These are phyloP conservation scores for Pundamilia nyererei DNA, from an alignment of 2,113 vertebrate genomes.

Conservation along the genomic window DNA sequence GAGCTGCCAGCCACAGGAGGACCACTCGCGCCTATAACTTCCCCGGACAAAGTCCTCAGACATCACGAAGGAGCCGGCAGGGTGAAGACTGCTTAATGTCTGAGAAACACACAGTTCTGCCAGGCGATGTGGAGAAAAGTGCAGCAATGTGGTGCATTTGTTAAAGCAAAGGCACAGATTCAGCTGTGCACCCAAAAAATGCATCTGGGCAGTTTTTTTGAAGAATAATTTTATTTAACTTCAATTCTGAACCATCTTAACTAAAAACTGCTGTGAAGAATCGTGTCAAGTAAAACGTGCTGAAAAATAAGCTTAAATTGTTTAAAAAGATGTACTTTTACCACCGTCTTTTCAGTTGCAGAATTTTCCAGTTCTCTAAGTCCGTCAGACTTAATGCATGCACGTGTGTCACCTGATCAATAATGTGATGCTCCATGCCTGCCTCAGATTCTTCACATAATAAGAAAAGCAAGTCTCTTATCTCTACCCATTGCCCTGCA, in stretches of 20 bases:
- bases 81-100: not conserved
- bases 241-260: not conserved
- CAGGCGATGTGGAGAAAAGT: not conserved
- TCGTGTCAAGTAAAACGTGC: not conserved
- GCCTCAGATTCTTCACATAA: not conserved
- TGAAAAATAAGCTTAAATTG: not conserved
- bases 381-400: fast-evolving
- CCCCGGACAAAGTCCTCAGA: not conserved
- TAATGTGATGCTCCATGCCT: not conserved
- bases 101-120: not conserved
- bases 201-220: not conserved
- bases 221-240: not conserved
- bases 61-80: not conserved
- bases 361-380: not conserved
- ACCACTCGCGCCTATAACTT: not conserved
- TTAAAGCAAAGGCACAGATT: not conserved
- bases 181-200: too few species aligned
- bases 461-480: not conserved
- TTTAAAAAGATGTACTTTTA: not conserved
- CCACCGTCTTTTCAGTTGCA: not conserved
- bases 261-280: not conserved
- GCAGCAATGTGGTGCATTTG: not conserved
- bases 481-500: not conserved
- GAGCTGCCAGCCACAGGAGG: not conserved
- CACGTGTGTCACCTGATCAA: not conserved